phyloP scores from a whole-genome alignment of 2,888 invertebrate genomes.

The Eilema griseolum region DNA sequence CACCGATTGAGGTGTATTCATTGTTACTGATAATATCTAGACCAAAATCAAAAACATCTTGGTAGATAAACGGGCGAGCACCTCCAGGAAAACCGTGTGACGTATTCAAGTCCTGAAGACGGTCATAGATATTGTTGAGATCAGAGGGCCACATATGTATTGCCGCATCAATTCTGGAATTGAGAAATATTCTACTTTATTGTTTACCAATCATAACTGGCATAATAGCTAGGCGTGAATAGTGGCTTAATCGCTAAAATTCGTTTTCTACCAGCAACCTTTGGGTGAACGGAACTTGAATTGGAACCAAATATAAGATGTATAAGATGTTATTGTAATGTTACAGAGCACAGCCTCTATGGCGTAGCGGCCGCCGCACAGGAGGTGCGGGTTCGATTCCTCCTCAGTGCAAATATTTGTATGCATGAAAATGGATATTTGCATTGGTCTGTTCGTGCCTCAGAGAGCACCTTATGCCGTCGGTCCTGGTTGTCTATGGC shows the following conservation, averaged over 20 bases:
- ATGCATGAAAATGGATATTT: no score
- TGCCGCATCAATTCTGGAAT: conserved; percentile 90
- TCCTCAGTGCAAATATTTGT: no score
- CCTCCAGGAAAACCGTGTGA: conserved; percentile 88
- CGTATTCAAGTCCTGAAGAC: conserved; percentile 87
- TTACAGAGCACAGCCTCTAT: no score
- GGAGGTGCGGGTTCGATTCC: no score
- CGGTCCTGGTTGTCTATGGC: no score
- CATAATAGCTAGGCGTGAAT: no score
- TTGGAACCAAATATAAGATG: not conserved
- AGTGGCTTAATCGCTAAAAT: no score
- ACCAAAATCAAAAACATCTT: conserved; percentile 92
- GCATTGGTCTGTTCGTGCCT: no score
- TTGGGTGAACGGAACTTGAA: not conserved
- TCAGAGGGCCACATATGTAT: conserved; percentile 94
- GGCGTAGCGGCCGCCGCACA: no score
- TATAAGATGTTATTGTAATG: no score
- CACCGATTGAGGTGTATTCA: conserved; percentile 86
- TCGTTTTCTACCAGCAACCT: not conserved
- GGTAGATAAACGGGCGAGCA: conserved; percentile 90
- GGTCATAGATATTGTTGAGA: conserved; percentile 88
- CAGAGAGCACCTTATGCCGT: no score
- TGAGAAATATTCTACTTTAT: not conserved
- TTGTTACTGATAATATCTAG: conserved; percentile 79
- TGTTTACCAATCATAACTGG: no score